phyloP scores from a whole-genome alignment of 2,888 invertebrate genomes.

The Heliconius charithonia region DNA sequence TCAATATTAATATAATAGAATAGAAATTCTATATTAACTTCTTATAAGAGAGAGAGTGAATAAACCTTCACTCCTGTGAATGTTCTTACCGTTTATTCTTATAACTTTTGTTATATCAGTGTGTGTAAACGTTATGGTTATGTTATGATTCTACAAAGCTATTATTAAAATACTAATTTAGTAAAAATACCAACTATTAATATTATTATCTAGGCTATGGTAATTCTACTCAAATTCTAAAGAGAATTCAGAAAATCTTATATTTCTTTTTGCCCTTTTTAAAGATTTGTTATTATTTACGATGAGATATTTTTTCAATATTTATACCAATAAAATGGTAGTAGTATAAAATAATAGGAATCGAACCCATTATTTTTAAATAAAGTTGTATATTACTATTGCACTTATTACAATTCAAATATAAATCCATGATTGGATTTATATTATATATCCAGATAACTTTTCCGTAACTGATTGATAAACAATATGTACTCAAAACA shows the following conservation, averaged over 20 bases:
- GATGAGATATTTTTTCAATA: background rate
- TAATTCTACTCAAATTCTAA: background rate
- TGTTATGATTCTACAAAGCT: conserved; percentile 60
- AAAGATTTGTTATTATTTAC: background rate
- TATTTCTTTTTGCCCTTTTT: background rate
- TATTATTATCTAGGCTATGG: background rate
- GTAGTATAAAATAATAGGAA: no score
- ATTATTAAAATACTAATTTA: conserved; percentile 7
- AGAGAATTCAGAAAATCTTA: background rate
- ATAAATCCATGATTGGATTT: no score
- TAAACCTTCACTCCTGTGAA: background rate
- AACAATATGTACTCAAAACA: background rate
- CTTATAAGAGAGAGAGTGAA: no score
- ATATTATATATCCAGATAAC: no score
- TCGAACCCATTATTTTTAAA: no score
- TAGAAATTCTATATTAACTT: background rate
- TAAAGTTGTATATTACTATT: no score
- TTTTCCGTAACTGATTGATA: background rate
- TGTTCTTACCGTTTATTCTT: background rate
- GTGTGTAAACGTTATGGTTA: conserved; percentile 63
- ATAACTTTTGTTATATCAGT: conserved; percentile 52
- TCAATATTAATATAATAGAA: no score
- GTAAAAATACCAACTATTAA: background rate
- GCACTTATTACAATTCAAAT: no score
- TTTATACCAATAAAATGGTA: background rate